Base-by-base conservation (phyloP, 1,140 invertebrate genomes). In the Oreohelix idahoensis region DNA sequence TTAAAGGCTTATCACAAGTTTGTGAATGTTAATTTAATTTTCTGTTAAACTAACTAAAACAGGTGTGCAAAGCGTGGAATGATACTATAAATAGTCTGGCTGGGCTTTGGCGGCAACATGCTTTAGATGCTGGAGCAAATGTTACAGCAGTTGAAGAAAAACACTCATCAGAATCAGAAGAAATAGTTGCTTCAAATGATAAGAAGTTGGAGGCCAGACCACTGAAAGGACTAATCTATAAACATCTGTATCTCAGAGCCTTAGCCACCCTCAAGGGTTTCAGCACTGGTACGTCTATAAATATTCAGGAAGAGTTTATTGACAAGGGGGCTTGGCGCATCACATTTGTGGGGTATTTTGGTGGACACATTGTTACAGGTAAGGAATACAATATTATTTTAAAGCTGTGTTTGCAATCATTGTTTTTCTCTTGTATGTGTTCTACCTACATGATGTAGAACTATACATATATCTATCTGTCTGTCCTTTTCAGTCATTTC, bases 21-120 rank as follows among this genome's bases (percentile, higher is more conserved):
- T n/a, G n/a, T n/a, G n/a, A n/a, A n/a, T n/a, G n/a, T n/a, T n/a
- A 58, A 58, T n/a, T 58, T 58, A 58, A 58, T 23, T 11, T 58
- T 58, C 26, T 58, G 13, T 8, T 49, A 42, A 26, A 42, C 36
- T 39, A 42, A 36, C 23, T 26, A 42, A 39, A 74, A 39, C 58
- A 79, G 77, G 77, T 79, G 23, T 39, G 51, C 77, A 79, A 69
- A 15, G 1, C 58, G 1, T 79, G 77, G 77, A 79, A 79, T 79
- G 77, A 79, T 23, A 36, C 29, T 15, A 58, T 79, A 11, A 79
- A 69, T n/a, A 79, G 39, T 69, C 53, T 66, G 35, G 0, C 36
- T 36, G 26, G 32, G 32, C 26, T 79, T 17, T 79, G 77, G 77
- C 10, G 15, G 17, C 35, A 32, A 15, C 35, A 23, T 23, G 77